A percentile compares a stretch with the other conserved stretches of the same genome.
Conservation (phyloP, 2,113 vertebrate species). For the Alectura lathami region DNA sequence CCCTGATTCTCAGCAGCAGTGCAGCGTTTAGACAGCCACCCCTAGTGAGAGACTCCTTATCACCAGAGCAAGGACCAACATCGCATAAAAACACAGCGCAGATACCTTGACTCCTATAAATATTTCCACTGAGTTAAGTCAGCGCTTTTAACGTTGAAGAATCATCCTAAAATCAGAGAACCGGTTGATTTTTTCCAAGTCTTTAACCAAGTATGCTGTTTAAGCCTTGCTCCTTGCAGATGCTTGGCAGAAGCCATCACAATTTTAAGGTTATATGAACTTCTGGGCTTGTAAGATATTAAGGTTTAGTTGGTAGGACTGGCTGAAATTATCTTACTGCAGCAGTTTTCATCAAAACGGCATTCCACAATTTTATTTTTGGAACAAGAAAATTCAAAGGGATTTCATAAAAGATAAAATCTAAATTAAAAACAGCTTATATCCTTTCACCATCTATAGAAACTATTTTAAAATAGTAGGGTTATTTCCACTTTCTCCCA, state of each 20-base stretch:
- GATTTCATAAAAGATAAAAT: neutral
- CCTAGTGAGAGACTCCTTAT: neutral
- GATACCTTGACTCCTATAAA: neutral
- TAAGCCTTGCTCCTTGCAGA: neutral
- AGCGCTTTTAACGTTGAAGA: neutral
- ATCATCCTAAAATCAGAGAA: neutral
- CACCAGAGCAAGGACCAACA: neutral
- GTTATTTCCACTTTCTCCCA: neutral
- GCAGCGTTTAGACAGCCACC: neutral
- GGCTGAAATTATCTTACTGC: neutral
- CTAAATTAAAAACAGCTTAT: neutral
- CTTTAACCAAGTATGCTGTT: neutral
- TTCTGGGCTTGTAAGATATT: neutral
- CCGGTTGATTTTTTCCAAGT: neutral
- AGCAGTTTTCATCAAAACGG: neutral
- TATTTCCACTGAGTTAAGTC: neutral
- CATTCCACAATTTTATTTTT: neutral
- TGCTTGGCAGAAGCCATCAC: neutral
- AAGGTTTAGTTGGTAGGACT: neutral
- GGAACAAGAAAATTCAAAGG: neutral
- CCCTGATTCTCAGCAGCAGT: neutral
- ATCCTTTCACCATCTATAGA: neutral
- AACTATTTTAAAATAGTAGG: neutral
- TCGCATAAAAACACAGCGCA: fast-evolving
- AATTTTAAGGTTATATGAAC: neutral